Conservation (phyloP, 1,140 invertebrate genomes). For the Himalopsyche phryganea region DNA sequence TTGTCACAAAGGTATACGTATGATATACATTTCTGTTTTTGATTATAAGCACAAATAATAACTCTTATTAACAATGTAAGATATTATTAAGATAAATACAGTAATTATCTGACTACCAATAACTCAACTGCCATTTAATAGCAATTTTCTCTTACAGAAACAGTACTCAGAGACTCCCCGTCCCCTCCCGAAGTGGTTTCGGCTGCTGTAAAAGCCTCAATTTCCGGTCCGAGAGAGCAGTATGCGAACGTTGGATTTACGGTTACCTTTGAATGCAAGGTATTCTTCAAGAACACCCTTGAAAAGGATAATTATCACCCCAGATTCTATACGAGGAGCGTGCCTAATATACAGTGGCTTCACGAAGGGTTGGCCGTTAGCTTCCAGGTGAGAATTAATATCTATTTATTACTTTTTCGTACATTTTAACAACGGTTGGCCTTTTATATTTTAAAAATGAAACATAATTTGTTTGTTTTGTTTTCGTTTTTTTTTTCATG, state of each 20-base stretch:
- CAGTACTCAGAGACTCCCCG: constrained; percentile 24
- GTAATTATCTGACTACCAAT: too few species aligned
- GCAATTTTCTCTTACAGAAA: constrained; percentile 22
- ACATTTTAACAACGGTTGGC: too few species aligned
- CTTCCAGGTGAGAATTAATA: constrained; percentile 35
- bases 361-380: constrained; percentile 38
- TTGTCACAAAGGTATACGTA: too few species aligned
- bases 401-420: too few species aligned
- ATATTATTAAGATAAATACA: too few species aligned
- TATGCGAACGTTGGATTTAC: constrained; percentile 36
- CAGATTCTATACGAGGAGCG: constrained; percentile 13
- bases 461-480: too few species aligned
- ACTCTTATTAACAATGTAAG: too few species aligned
- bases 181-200: constrained; percentile 7
- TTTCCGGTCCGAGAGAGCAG: constrained; percentile 29
- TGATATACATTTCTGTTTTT: too few species aligned
- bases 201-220: constrained; percentile 24
- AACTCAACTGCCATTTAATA: too few species aligned
- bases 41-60: too few species aligned
- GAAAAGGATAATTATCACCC: constrained; percentile 16
- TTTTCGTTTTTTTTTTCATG: too few species aligned
- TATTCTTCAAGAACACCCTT: constrained; percentile 33
- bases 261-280: constrained; percentile 42
- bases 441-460: too few species aligned
- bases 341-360: constrained; percentile 40